Conservation (phyloP, 1,140 invertebrate genomes). For the Trichoplusia ni region DNA sequence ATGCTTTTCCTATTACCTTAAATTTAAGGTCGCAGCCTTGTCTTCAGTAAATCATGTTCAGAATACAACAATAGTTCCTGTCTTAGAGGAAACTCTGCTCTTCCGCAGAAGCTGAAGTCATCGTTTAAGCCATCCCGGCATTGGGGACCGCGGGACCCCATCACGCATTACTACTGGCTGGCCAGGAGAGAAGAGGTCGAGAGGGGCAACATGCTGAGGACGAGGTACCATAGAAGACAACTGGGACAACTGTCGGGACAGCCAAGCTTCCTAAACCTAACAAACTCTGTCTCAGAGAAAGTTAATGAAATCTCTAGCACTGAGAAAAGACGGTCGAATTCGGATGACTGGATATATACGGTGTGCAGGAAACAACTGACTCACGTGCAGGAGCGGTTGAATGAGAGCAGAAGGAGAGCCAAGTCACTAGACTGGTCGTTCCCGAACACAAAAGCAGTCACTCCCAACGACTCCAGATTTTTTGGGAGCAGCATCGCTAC, state of each 20-base stretch:
- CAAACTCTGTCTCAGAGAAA: slow-evolving; percentile 7
- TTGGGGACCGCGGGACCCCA: slow-evolving; percentile 84
- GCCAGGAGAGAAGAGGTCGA: slow-evolving; percentile 69
- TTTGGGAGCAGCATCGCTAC: not conserved
- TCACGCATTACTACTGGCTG: slow-evolving; percentile 83
- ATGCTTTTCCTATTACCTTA: slow-evolving; percentile 16
- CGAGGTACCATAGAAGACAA: slow-evolving; percentile 46
- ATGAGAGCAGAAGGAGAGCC: slow-evolving; percentile 42
- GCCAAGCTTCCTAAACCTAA: slow-evolving; percentile 38
- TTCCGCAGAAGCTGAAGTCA: slow-evolving; percentile 81
- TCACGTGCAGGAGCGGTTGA: slow-evolving; percentile 21
- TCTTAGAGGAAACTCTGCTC: slow-evolving; percentile 28
- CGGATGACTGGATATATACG: slow-evolving; percentile 62
- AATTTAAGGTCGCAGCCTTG: slow-evolving; percentile 22
- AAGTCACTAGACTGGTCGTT: slow-evolving; percentile 57
- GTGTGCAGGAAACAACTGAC: slow-evolving; percentile 46
- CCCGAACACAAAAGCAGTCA: not conserved
- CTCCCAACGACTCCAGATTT: not conserved
- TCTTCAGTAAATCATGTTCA: not conserved
- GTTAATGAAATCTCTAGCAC: not conserved
- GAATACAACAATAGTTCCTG: slow-evolving; percentile 24
- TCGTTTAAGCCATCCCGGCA: slow-evolving; percentile 83
- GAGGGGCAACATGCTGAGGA: slow-evolving; percentile 50
- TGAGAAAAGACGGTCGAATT: slow-evolving; percentile 57
- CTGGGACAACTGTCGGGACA: slow-evolving; percentile 58